Evolutionary conservation across 2,888 invertebrate species (phyloP).

Genomic region (Microchrysa polita): DNA sequence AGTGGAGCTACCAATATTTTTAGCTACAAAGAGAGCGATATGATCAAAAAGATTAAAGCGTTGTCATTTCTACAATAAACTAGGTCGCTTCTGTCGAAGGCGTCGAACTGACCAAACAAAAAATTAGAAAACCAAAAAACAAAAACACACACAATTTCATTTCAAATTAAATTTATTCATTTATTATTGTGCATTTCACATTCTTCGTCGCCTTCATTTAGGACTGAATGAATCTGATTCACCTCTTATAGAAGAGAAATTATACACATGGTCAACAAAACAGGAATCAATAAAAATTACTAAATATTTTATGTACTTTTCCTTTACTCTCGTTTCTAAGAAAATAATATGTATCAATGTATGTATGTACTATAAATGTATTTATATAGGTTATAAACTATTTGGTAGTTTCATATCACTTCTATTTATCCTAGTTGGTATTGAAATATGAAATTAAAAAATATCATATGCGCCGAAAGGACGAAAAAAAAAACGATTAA

Average conservation of each 20-base stretch:
- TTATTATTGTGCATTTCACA: constrained; percentile 48
- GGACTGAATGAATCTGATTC: constrained; percentile 26
- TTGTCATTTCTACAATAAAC: too few relatives aligned
- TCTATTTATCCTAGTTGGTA: constrained; percentile 12
- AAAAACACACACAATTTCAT: constrained; percentile 5
- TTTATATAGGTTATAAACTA: constrained; percentile 24
- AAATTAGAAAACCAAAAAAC: too few relatives aligned
- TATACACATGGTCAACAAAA: not conserved
- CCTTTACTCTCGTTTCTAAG: not conserved
- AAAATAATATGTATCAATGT: not conserved
- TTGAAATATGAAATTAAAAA: not conserved
- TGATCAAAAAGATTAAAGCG: too few relatives aligned
- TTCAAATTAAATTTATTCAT: constrained; percentile 36
- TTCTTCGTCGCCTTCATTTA: constrained; percentile 18
- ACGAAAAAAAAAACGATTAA: not conserved
- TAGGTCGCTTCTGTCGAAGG: too few relatives aligned
- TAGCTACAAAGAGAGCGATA: too few relatives aligned
- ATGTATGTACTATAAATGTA: too few relatives aligned
- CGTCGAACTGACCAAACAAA: too few relatives aligned
- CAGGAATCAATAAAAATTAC: not conserved
- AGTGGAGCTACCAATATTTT: too few relatives aligned
- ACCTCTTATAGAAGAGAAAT: constrained; percentile 8
- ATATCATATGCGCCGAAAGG: not conserved
- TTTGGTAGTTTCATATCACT: constrained; percentile 38
- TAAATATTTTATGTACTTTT: too few relatives aligned